Evolutionary conservation across 2,113 vertebrate genomes (phyloP).

Genomic region (Haliaeetus leucogaster): DNA sequence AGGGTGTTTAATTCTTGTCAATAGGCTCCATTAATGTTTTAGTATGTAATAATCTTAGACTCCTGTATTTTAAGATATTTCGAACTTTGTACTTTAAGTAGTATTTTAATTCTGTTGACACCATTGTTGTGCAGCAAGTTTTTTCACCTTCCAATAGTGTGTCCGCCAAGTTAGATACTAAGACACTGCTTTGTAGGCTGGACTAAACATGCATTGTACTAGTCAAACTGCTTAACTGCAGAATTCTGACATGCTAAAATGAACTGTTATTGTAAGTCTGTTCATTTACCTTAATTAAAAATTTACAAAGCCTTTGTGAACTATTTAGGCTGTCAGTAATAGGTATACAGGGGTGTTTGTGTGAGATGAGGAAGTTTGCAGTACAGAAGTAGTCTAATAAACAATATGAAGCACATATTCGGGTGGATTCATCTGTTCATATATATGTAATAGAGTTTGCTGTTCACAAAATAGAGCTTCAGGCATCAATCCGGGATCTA

Average conservation of each 20-base stretch:
- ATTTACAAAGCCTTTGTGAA: constrained; percentile 38
- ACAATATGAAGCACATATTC: background rate
- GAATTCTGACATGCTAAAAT: constrained; percentile 9
- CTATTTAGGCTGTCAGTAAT: background rate
- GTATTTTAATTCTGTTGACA: background rate
- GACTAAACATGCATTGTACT: background rate
- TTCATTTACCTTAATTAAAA: constrained; percentile 66
- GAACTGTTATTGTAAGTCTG: background rate
- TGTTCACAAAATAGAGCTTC: background rate
- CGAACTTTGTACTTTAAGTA: background rate
- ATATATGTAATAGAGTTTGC: background rate
- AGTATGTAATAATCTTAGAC: background rate
- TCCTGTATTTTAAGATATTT: background rate
- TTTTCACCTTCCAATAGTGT: background rate
- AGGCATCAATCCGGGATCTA: background rate
- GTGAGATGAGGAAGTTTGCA: background rate
- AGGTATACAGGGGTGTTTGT: background rate
- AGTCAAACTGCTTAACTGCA: constrained; percentile 1
- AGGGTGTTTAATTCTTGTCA: constrained; percentile 4
- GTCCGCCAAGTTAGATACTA: background rate
- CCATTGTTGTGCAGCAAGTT: background rate
- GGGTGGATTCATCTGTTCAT: background rate
- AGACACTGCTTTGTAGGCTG: background rate
- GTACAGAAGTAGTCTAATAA: background rate
- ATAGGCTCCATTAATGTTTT: background rate